phyloP scores from a whole-genome alignment of 1,140 invertebrate species.

The Zaprionus africanus region DNA sequence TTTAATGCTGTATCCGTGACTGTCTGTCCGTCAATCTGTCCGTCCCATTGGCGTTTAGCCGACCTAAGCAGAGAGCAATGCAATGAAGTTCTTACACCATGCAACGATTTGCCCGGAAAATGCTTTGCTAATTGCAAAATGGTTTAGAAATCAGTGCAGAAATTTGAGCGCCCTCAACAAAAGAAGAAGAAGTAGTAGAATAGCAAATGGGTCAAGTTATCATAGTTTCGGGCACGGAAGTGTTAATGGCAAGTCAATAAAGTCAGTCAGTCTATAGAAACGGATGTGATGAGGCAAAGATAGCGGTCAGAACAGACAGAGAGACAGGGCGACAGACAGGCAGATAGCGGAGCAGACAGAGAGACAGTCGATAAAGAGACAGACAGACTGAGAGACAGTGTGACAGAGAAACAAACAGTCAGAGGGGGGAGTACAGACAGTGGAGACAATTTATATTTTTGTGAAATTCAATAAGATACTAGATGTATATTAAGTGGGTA shows the following conservation, averaged over 20 bases:
- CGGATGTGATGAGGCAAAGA: conserved; percentile 13
- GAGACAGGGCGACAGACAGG: conserved; percentile 3
- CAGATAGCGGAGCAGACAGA: background rate
- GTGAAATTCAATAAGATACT: conserved; percentile 40
- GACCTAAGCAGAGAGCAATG: conserved; percentile 53
- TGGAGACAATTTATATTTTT: conserved; percentile 39
- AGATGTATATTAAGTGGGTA: conserved; percentile 31
- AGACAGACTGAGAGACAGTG: background rate
- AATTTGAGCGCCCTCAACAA: conserved; percentile 55
- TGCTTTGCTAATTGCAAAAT: conserved; percentile 60
- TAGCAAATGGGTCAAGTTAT: conserved; percentile 51
- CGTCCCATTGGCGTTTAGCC: conserved; percentile 11
- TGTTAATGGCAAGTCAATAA: conserved; percentile 56
- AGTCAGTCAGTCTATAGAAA: conserved; percentile 19
- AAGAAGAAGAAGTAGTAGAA: conserved; percentile 2
- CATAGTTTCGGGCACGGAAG: conserved; percentile 50
- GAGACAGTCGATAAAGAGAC: conserved; percentile 15
- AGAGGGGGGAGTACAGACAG: background rate
- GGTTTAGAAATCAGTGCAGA: conserved; percentile 68
- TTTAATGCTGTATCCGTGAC: background rate
- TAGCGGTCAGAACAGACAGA: conserved; percentile 53
- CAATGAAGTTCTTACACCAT: conserved; percentile 52
- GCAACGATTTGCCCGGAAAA: conserved; percentile 53
- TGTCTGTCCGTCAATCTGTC: background rate
- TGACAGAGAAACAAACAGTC: conserved; percentile 12